These are phyloP conservation scores for Synanthedon tipuliformis DNA, from an alignment of 2,888 invertebrate genomes.

Conservation along the genomic window DNA sequence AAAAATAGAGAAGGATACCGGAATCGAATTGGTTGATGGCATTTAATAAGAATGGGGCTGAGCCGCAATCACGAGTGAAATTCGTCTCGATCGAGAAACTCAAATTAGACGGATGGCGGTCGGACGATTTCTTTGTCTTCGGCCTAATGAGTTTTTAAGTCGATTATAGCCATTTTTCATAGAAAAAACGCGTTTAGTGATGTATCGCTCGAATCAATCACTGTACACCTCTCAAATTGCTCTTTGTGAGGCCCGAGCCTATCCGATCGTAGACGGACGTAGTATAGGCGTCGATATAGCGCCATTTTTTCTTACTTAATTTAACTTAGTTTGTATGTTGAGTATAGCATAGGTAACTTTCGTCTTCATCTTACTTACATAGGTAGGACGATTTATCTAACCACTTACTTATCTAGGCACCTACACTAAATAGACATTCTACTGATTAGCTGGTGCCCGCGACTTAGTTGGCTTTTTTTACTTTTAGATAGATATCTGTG, in stretches of 20 bases:
- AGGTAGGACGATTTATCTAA: no score
- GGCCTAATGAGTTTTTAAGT: constrained; percentile 70
- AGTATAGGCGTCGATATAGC: background rate
- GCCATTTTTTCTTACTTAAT: background rate
- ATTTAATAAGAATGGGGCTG: constrained; percentile 42
- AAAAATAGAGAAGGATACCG: constrained; percentile 17
- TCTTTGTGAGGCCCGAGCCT: constrained; percentile 40
- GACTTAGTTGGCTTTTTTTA: no score
- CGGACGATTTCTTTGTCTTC: constrained; percentile 66
- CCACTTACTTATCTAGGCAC: no score
- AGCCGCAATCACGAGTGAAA: constrained; percentile 53
- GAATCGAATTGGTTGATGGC: constrained; percentile 39
- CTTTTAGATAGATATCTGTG: no score
- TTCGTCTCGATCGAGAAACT: constrained; percentile 64
- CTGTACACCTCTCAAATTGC: constrained; percentile 58
- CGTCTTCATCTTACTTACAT: no score
- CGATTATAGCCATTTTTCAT: constrained; percentile 71
- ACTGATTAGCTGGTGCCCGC: no score
- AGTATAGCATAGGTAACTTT: no score
- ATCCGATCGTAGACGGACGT: constrained; percentile 46
- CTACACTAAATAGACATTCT: no score
- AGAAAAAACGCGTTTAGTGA: constrained; percentile 69
- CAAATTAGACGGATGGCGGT: constrained; percentile 65
- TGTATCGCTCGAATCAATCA: constrained; percentile 69
- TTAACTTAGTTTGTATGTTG: no score